Conservation (phyloP, 2,888 invertebrate species). For the Ectobius pallidus region DNA sequence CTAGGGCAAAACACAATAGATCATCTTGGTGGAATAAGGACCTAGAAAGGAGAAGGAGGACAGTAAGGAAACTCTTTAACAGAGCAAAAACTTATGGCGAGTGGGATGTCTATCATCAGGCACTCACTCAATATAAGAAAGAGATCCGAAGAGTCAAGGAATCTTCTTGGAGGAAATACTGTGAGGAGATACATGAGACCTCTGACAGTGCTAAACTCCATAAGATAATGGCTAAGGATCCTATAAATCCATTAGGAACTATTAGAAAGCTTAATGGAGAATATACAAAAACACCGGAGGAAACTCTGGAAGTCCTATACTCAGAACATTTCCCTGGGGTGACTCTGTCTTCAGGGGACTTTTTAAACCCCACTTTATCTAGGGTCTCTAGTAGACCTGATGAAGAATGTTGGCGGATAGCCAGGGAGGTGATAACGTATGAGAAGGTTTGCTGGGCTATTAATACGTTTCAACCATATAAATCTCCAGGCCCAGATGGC, state of each 20-base stretch:
- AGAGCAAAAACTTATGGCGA: neutral
- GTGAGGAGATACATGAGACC: neutral
- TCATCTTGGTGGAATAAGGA: neutral
- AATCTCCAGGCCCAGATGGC: constrained; percentile 15
- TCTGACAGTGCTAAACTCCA: neutral
- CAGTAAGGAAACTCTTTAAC: neutral
- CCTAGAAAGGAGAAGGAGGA: neutral
- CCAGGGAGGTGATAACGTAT: neutral
- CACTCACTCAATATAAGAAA: neutral
- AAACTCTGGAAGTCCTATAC: neutral
- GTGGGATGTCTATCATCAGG: neutral
- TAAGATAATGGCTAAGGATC: neutral
- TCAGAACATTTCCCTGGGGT: neutral
- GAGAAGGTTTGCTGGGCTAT: neutral
- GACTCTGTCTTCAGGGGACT: no score
- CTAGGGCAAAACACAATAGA: neutral
- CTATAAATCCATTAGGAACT: neutral
- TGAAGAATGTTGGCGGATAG: neutral
- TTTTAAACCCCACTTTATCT: no score
- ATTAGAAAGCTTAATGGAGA: neutral
- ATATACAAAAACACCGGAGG: neutral
- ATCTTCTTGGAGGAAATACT: neutral
- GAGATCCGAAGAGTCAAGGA: neutral
- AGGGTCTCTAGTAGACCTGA: no score
- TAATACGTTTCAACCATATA: neutral